Conservation (phyloP, 1,140 invertebrate genomes). For the Ceratina australensis region DNA sequence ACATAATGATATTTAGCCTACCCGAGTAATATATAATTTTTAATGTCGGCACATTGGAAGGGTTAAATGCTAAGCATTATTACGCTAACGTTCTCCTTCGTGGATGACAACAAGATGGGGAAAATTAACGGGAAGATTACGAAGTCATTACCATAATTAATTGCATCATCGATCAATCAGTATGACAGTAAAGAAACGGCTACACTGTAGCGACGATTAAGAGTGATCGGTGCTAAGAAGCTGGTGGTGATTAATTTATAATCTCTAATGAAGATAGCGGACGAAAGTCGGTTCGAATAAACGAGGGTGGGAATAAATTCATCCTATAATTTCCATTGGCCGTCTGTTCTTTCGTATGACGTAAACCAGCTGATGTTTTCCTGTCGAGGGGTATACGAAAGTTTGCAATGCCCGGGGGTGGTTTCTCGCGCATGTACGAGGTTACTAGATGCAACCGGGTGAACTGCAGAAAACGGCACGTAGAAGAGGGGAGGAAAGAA, state of each 20-base stretch:
- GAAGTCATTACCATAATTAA: constrained; percentile 38
- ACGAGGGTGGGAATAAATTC: too few species aligned
- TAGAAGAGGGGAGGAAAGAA: not conserved
- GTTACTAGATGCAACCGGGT: not conserved
- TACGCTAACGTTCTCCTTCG: too few species aligned
- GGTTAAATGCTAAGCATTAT: too few species aligned
- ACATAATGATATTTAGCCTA: too few species aligned
- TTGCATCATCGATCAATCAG: constrained; percentile 37
- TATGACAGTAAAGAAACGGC: constrained; percentile 28
- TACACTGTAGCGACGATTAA: constrained; percentile 22
- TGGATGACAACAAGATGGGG: not conserved
- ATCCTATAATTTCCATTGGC: not conserved
- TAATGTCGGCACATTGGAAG: too few species aligned
- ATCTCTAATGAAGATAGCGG: constrained; percentile 17
- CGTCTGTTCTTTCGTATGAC: too few species aligned
- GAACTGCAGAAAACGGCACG: not conserved
- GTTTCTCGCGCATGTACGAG: not conserved
- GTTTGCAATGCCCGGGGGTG: constrained; percentile 35
- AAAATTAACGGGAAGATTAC: constrained; percentile 5
- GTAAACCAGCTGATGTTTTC: constrained; percentile 16
- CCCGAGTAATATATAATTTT: too few species aligned
- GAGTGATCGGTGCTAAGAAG: constrained; percentile 15
- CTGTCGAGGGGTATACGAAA: constrained; percentile 30
- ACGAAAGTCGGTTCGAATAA: not conserved
- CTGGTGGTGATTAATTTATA: constrained; percentile 13